Percentiles rank a stretch among this genome's conserved stretches.
phyloP scores from a whole-genome alignment of 2,113 vertebrate genomes.

The Apaloderma vittatum region DNA sequence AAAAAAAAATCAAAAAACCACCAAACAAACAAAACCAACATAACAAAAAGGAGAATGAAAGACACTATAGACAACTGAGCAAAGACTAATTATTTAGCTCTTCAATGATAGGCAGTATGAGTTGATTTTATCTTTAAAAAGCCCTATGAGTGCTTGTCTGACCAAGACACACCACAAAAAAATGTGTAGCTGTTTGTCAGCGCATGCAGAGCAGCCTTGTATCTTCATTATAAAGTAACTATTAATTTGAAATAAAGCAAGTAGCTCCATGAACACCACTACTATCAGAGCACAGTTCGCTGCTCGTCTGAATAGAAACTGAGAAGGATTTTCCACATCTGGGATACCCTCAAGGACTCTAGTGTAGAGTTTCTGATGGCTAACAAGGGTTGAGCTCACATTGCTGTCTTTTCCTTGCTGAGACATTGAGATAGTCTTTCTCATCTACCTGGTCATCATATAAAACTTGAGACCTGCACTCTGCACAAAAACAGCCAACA shows the following conservation, averaged over 20 bases:
- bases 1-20: too few relatives aligned
- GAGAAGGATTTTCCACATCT: neutral
- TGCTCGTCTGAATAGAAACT: neutral
- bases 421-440: neutral
- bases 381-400: neutral
- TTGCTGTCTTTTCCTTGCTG: neutral
- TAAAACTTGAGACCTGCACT: neutral
- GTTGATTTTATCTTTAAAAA: neutral
- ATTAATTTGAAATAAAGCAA: neutral
- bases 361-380: neutral
- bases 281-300: neutral
- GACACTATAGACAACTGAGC: neutral
- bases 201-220: neutral
- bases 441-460: neutral
- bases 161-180: neutral
- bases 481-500: neutral
- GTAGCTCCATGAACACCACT: neutral
- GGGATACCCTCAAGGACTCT: neutral
- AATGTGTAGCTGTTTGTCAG: neutral
- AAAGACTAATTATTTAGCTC: neutral
- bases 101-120: neutral
- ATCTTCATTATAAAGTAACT: neutral
- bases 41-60: neutral
- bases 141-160: neutral
- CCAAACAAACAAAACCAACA: too few relatives aligned